A percentile compares a stretch with the other conserved stretches of the same genome.
phyloP scores from a whole-genome alignment of 1,140 invertebrate species.

The Lasaia peninsularis region DNA sequence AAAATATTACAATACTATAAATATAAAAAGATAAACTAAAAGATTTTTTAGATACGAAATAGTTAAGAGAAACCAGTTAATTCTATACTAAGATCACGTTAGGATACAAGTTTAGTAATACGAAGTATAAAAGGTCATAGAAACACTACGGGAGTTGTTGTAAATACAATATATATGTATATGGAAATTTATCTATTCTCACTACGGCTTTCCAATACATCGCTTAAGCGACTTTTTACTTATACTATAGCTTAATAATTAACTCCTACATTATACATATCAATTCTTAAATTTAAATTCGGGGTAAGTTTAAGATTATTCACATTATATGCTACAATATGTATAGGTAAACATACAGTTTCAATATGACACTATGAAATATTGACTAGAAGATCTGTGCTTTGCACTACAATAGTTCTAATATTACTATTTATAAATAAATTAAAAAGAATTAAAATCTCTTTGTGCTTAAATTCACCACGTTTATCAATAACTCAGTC shows the following conservation, averaged over 20 bases:
- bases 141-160: constrained; percentile 64
- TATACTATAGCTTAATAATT: constrained; percentile 27
- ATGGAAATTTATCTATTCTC: constrained; percentile 49
- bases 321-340: constrained; percentile 27
- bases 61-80: not conserved
- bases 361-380: constrained; percentile 26
- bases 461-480: not conserved
- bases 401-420: constrained; percentile 42
- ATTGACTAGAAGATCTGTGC: constrained; percentile 48
- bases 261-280: constrained; percentile 21
- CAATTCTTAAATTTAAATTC: constrained; percentile 48
- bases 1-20: not conserved
- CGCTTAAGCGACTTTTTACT: constrained; percentile 34
- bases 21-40: not conserved
- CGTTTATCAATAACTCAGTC: constrained; percentile 32
- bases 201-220: constrained; percentile 62
- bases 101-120: constrained; percentile 7
- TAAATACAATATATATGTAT: constrained; percentile 46
- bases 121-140: constrained; percentile 70
- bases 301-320: constrained; percentile 50
- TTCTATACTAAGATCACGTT: not conserved
- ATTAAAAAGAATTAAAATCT: not conserved
- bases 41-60: not conserved
- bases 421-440: not conserved
- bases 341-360: constrained; percentile 12